Conservation (phyloP, 2,888 invertebrate genomes). For the Drosophila suboccidentalis region DNA sequence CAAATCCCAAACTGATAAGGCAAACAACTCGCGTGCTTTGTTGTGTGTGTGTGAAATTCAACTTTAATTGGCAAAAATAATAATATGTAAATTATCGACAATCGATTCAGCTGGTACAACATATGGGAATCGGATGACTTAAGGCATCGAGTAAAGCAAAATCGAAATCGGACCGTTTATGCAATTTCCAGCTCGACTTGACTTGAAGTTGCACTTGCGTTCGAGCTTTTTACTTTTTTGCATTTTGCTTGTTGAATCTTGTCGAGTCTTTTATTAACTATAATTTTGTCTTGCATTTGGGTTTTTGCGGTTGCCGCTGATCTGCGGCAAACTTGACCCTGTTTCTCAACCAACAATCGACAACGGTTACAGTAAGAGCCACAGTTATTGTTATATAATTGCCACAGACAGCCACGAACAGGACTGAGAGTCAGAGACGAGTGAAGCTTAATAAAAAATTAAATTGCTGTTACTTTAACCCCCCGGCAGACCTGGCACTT, state of each 20-base stretch:
- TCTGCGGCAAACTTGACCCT: slow-evolving; percentile 75
- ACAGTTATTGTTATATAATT: slow-evolving; percentile 77
- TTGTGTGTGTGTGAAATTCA: slow-evolving; percentile 9
- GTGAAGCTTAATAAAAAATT: slow-evolving; percentile 50
- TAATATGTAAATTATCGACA: slow-evolving; percentile 1
- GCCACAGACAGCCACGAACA: slow-evolving; percentile 50
- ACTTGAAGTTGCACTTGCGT: slow-evolving; percentile 24
- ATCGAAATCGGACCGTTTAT: slow-evolving; percentile 17
- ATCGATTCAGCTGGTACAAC: slow-evolving; percentile 6
- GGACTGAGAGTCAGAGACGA: slow-evolving; percentile 17
- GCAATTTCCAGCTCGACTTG: slow-evolving; percentile 24
- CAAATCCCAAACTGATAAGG: slow-evolving; percentile 36
- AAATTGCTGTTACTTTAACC: slow-evolving; percentile 61
- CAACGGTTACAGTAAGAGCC: slow-evolving; percentile 30
- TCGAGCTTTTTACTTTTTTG: background rate
- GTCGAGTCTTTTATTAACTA: slow-evolving; percentile 44
- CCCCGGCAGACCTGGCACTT: slow-evolving; percentile 56
- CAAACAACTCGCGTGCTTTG: slow-evolving; percentile 33
- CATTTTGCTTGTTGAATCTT: slow-evolving; percentile 2
- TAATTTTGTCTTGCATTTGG: slow-evolving; percentile 40
- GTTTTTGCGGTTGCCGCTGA: slow-evolving; percentile 44
- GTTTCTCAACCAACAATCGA: slow-evolving; percentile 57
- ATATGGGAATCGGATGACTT: slow-evolving; percentile 20
- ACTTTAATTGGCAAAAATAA: background rate
- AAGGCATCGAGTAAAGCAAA: background rate